phyloP scores from a whole-genome alignment of 2,888 invertebrate species.

The Tillus elongatus region DNA sequence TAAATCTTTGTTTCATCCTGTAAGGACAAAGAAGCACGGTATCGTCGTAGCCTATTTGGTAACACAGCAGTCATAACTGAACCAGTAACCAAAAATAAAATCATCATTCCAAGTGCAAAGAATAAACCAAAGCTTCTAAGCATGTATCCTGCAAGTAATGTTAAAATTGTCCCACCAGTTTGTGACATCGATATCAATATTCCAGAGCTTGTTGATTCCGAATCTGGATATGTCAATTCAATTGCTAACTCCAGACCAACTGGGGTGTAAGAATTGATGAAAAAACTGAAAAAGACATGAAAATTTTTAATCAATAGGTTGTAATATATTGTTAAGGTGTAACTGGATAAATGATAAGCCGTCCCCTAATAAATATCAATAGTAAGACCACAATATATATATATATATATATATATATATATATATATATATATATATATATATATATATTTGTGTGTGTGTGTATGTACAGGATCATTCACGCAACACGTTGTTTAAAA shows the following conservation, averaged over 20 bases:
- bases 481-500: too few species aligned
- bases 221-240: slow-evolving; percentile 12
- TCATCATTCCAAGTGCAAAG: background rate
- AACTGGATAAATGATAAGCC: too few species aligned
- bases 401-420: too few species aligned
- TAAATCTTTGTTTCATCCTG: too few species aligned
- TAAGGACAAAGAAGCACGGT: background rate
- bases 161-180: slow-evolving; percentile 9
- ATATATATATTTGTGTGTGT: too few species aligned
- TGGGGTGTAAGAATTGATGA: slow-evolving; percentile 11
- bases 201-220: slow-evolving; percentile 9
- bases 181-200: slow-evolving; percentile 6
- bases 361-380: too few species aligned
- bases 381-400: too few species aligned
- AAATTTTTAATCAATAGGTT: too few species aligned
- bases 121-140: background rate
- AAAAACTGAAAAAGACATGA: too few species aligned
- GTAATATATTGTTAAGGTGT: too few species aligned
- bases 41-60: background rate
- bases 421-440: too few species aligned
- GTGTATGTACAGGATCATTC: too few species aligned
- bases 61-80: background rate
- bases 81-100: background rate
- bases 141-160: slow-evolving; percentile 6
- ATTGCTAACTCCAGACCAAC: slow-evolving; percentile 11